These are phyloP conservation scores for Catostomus latipinnis DNA, from an alignment of 2,797 vertebrate genomes.

Conservation along the genomic window DNA sequence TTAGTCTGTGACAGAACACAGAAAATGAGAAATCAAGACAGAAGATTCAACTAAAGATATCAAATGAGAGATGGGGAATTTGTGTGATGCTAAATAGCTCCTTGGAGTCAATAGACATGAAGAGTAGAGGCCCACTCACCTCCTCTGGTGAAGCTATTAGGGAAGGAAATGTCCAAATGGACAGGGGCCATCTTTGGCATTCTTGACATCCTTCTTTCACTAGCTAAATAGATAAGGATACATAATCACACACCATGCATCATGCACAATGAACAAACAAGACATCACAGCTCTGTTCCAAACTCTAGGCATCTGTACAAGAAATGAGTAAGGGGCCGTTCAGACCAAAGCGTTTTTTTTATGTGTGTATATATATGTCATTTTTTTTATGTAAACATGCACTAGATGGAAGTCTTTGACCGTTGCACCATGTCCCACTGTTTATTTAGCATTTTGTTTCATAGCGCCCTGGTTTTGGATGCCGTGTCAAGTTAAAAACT, in stretches of 20 bases:
- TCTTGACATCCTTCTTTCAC: constrained; percentile 91
- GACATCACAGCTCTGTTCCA: background rate
- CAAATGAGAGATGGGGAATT: constrained; percentile 21
- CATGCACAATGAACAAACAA: background rate
- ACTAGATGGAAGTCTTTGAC: no score
- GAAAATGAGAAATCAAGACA: constrained; percentile 33
- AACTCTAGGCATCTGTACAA: background rate
- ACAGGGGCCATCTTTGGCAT: constrained; percentile 94
- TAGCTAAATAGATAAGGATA: constrained; percentile 78
- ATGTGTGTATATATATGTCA: no score
- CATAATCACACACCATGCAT: constrained; percentile 33
- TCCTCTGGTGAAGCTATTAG: constrained; percentile 96
- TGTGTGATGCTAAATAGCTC: background rate
- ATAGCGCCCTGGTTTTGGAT: no score
- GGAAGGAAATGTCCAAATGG: constrained; percentile 94
- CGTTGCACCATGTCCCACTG: no score
- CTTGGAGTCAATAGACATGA: constrained; percentile 29
- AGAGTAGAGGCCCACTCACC: constrained; percentile 80
- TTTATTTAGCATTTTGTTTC: no score
- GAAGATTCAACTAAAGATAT: background rate
- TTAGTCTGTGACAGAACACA: constrained; percentile 35
- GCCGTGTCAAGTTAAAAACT: no score
- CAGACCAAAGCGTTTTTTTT: no score
- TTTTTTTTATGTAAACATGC: no score
- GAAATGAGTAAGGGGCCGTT: no score